Evolutionary conservation across 2,888 invertebrate species (phyloP).

Genomic region (Seira ritae): DNA sequence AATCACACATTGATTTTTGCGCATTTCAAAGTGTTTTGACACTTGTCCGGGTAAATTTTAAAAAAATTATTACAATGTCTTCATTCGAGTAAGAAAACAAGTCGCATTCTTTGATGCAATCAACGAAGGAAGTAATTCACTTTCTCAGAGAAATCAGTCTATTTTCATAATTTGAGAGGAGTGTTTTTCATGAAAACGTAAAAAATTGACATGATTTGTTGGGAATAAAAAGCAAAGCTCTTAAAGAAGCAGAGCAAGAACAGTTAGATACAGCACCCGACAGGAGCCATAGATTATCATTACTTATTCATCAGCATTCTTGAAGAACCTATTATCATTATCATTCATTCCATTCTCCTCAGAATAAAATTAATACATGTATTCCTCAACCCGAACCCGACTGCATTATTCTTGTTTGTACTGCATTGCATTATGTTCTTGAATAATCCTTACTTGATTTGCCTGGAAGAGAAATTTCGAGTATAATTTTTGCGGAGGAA

Average conservation of each 20-base stretch:
- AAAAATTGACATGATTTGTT: constrained; percentile 6
- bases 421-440: constrained; percentile 26
- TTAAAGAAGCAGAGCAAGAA: not conserved
- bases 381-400: constrained; percentile 15
- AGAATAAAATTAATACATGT: constrained; percentile 30
- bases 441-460: not conserved
- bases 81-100: not conserved
- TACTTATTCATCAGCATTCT: constrained; percentile 33
- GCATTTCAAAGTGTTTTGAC: not conserved
- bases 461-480: constrained; percentile 11
- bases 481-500: constrained; percentile 20
- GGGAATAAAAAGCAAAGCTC: not conserved
- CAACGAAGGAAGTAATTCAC: constrained; percentile 39
- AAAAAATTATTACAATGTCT: no score
- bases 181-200: not conserved
- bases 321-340: constrained; percentile 21
- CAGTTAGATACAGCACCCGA: constrained; percentile 47
- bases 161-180: not conserved
- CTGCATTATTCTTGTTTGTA: constrained; percentile 30
- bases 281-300: constrained; percentile 54
- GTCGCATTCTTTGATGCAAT: constrained; percentile 27
- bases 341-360: not conserved
- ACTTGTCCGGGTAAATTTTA: not conserved
- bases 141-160: not conserved
- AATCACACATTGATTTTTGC: no score